phyloP scores from a whole-genome alignment of 2,113 vertebrate genomes.

The Nibea coibor region DNA sequence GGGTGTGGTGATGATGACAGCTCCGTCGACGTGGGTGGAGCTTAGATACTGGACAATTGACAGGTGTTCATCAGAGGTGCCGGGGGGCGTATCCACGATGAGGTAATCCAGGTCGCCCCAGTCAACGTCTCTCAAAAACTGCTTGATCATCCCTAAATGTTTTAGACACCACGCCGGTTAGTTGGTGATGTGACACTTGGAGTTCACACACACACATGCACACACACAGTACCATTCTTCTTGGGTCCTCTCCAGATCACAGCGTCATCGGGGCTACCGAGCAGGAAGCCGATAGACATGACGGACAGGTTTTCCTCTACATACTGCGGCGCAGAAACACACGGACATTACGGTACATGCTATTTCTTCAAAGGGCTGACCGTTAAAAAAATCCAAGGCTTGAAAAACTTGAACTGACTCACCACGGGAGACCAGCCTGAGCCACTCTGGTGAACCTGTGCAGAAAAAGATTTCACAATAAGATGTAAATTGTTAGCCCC shows the following conservation, averaged over 20 bases:
- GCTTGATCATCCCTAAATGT: slow-evolving; percentile 94
- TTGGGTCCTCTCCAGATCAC: slow-evolving; percentile 99
- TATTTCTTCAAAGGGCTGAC: not conserved
- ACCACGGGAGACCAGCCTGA: slow-evolving; percentile 99
- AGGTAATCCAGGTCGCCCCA: slow-evolving; percentile 97
- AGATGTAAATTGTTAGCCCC: not conserved
- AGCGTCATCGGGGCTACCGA: slow-evolving; percentile 94
- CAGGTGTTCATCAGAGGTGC: slow-evolving; percentile 95
- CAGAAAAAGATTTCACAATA: not conserved
- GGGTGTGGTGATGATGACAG: slow-evolving; percentile 93
- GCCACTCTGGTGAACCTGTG: slow-evolving; percentile 96
- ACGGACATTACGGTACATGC: not conserved
- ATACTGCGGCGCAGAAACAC: slow-evolving; percentile 84
- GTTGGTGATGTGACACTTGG: not conserved
- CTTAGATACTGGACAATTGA: slow-evolving; percentile 94
- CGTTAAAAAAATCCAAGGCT: not conserved
- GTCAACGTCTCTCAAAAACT: slow-evolving; percentile 96
- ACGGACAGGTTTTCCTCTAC: slow-evolving; percentile 95
- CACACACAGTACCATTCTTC: slow-evolving; percentile 89
- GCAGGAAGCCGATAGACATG: slow-evolving; percentile 97
- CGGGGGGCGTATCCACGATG: slow-evolving; percentile 93
- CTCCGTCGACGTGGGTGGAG: slow-evolving; percentile 86
- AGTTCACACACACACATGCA: not conserved
- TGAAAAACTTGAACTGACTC: slow-evolving; percentile 68
- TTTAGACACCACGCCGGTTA: not conserved